Percentiles rank a stretch among this genome's conserved stretches.
These are phyloP conservation scores for Drosophila kuntzei DNA, from an alignment of 2,888 invertebrate species.

Conservation along the genomic window DNA sequence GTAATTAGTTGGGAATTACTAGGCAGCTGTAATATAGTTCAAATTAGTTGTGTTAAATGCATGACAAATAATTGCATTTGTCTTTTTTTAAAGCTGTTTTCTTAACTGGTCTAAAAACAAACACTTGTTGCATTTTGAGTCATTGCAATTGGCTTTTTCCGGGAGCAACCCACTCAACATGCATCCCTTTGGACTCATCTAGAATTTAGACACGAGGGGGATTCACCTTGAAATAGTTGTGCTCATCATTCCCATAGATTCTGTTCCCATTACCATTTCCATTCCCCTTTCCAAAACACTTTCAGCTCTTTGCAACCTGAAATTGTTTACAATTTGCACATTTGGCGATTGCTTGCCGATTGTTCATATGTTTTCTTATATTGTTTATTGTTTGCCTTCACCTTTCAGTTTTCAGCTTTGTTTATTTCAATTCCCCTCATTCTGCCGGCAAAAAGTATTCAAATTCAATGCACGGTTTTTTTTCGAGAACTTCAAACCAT, in stretches of 20 bases:
- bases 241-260: background rate
- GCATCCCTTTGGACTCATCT: background rate
- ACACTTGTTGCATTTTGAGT: slow-evolving; percentile 56
- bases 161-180: background rate
- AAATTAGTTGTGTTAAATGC: slow-evolving; percentile 3
- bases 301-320: slow-evolving; percentile 3
- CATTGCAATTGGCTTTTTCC: slow-evolving; percentile 22
- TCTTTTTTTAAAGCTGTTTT: slow-evolving; percentile 42
- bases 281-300: slow-evolving; percentile 7
- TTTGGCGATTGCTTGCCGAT: slow-evolving; percentile 53
- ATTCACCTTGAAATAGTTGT: slow-evolving; percentile 15
- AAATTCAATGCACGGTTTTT: slow-evolving; percentile 21
- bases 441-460: background rate
- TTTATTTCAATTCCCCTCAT: slow-evolving; percentile 52
- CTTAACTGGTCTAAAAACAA: slow-evolving; percentile 4
- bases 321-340: slow-evolving; percentile 69
- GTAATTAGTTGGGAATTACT: slow-evolving; percentile 12
- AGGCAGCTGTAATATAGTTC: background rate
- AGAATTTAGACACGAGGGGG: background rate
- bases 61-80: slow-evolving; percentile 35
- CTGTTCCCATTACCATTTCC: background rate
- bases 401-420: slow-evolving; percentile 34
- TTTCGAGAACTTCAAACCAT: background rate
- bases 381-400: slow-evolving; percentile 64
- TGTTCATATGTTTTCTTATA: slow-evolving; percentile 55